Conservation (phyloP, 2,797 vertebrate genomes). For the Muscicapa striata region DNA sequence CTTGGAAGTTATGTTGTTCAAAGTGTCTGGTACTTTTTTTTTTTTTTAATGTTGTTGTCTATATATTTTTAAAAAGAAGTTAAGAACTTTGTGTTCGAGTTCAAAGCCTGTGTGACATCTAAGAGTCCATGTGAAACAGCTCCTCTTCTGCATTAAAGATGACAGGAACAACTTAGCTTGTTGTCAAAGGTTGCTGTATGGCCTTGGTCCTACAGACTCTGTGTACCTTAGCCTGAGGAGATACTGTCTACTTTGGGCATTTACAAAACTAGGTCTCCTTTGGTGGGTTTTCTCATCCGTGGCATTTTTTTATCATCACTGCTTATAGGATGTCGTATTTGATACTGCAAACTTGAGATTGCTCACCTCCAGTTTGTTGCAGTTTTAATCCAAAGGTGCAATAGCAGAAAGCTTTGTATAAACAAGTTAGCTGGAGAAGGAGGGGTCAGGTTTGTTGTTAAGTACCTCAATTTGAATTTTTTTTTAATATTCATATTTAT, state of each 20-base stretch:
- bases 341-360: background rate
- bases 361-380: background rate
- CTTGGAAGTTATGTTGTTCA: background rate
- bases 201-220: background rate
- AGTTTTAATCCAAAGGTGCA: background rate
- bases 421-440: background rate
- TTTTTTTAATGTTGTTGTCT: background rate
- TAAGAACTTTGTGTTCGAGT: background rate
- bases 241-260: background rate
- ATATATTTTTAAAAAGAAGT: background rate
- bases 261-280: background rate
- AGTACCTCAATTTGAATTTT: background rate
- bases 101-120: background rate
- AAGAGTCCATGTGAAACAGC: background rate
- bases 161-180: background rate
- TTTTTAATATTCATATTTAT: fast-evolving
- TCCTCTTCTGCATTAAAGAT: background rate
- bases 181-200: background rate
- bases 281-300: background rate
- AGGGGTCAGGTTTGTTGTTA: background rate
- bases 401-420: background rate
- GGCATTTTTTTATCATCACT: fast-evolving
- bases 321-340: background rate
- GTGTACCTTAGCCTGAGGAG: background rate
- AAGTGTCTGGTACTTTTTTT: background rate